Evolutionary conservation across 2,888 invertebrate genomes (phyloP), one percentile per base, ranked within the genome.

Genomic region (Tiliacea aurago): DNA sequence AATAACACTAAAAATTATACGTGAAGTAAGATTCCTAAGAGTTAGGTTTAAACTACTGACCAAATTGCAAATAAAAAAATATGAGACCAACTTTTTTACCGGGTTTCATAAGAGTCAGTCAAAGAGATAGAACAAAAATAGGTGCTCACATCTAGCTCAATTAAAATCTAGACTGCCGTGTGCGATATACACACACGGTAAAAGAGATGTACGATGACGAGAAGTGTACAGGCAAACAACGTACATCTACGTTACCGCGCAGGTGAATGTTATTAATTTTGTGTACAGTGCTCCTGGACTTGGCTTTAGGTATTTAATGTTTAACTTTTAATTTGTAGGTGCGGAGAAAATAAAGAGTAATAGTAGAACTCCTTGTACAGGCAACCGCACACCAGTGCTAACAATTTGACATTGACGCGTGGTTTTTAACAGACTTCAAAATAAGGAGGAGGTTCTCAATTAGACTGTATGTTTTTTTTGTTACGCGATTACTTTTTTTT

Each of bases 101-200:
- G 1, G 23, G 20, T 15, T 67, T n/a, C 0, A 41, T 49, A 28
- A 15, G 41, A 41, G 2, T 37, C 2, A 45, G n/a, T 11, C 28
- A 49, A 49, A 49, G 2, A 18, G 6, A 43, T 10, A 28, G 18
- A n/a, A 10, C 4, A 28, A n/a, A 76, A 10, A 28, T 5, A 9
- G 10, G 18, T 51, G 13, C 28, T 41, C 11, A 15, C n/a, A 33
- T 28, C 13, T 56, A 43, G 23, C 15, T 5, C 2, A 18, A 45
- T 58, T 76, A 9, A 58, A 74, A 67, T 23, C 41, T 23, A 7
- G 20, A 33, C 23, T 23, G 4, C 20, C 49, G 11, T 41, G 41
- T 28, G 28, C 3, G 28, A 37, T 37, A 53, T 28, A 28, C 1
- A 18, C 9, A 18, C 4, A 37, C 7, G 3, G 5, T 6, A 59